Evolutionary conservation across 1,140 invertebrate species (phyloP), one percentile per base, ranked within the genome.

Genomic region (Meloidogyne floridensis): DNA sequence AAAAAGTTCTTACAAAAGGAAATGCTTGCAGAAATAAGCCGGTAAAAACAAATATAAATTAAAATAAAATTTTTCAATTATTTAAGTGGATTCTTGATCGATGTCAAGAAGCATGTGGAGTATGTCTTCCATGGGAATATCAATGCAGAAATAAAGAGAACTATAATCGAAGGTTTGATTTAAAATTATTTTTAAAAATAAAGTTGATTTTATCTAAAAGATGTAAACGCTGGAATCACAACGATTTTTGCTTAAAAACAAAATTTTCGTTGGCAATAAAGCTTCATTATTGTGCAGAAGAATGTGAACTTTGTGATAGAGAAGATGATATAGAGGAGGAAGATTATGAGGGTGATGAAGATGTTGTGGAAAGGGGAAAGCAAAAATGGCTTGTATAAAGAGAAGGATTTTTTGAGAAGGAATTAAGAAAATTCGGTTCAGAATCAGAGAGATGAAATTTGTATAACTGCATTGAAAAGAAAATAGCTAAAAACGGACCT

Each of bases 241-340:
- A 65, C 59, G n/a, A 65, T 65, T 65, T 65, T 65, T 65, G 59
- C 5, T 8, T 65, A 6, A 15, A 15, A 18, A 65, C 10, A n/a
- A 65, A 65, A 65, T 65, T 65, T 65, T 65, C 59, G 7, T n/a
- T 65, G 7, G 59, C 59, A 65, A 65, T 65, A 65, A 65, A 65
- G 7, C 7, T 65, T 0, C 59, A 65, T n/a, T 65, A 65, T 65
- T 65, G 59, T 6, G 15, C 15, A n/a, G 15, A 65, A 13, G 3
- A 65, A 65, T 65, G 59, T 18, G 0, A 7, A 0, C n/a, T 65
- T 7, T 65, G 59, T 8, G 59, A 65, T 18, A 65, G 3, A 2
- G 59, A 65, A 65, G 59, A 65, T 18, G 59, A 65, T 65, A 6
- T n/a, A 0, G 59, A 65, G 32, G 32, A 32, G 32, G 32, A 32